Conservation (phyloP, 1,140 invertebrate genomes). For the Cylas formicarius region DNA sequence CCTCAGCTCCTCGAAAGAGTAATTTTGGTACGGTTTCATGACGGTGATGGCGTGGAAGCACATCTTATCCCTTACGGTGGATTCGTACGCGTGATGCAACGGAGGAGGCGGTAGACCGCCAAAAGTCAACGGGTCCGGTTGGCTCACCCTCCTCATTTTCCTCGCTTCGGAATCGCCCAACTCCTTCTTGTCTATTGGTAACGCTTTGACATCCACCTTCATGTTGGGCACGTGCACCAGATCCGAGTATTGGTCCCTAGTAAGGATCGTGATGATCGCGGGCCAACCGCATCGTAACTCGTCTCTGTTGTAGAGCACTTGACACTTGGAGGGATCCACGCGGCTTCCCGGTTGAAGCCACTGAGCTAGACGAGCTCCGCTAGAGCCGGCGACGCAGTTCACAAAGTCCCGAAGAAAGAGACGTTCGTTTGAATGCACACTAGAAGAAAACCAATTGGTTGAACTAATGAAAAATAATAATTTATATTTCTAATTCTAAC, state of each 20-base stretch:
- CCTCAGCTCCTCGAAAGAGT: conserved; percentile 93
- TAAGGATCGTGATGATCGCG: conserved; percentile 71
- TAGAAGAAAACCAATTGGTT: conserved; percentile 43
- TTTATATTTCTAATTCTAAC: too few species aligned
- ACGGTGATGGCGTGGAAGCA: conserved; percentile 90
- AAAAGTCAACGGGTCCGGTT: conserved; percentile 61
- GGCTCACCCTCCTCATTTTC: conserved; percentile 53
- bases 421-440: conserved; percentile 81
- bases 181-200: conserved; percentile 55
- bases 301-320: conserved; percentile 68
- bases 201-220: conserved; percentile 50
- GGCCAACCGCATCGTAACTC: conserved; percentile 77
- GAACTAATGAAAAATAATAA: too few species aligned
- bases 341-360: conserved; percentile 92
- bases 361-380: conserved; percentile 83
- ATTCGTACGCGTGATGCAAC: conserved; percentile 75
- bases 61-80: conserved; percentile 85
- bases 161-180: conserved; percentile 46
- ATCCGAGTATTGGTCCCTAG: conserved; percentile 89
- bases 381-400: conserved; percentile 72
- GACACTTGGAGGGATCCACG: conserved; percentile 81
- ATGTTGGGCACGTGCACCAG: conserved; percentile 76
- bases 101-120: conserved; percentile 63
- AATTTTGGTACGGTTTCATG: conserved; percentile 90
- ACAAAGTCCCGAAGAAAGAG: conserved; percentile 93